phyloP scores from a whole-genome alignment of 1,140 invertebrate genomes.

The Microplitis demolitor region DNA sequence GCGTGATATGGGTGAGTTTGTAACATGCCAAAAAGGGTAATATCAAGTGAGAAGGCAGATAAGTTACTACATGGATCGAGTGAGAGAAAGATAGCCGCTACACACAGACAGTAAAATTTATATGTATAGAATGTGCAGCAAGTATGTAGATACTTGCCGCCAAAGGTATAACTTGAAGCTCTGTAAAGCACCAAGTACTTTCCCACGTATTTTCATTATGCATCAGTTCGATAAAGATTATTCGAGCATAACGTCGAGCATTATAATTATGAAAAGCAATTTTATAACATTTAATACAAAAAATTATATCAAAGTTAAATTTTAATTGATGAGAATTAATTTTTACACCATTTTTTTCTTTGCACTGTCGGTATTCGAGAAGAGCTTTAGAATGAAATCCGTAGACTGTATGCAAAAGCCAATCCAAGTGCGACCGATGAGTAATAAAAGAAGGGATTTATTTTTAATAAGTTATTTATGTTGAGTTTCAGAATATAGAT shows the following conservation, averaged over 20 bases:
- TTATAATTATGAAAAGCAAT: no score
- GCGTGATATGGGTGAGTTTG: conserved; percentile 35
- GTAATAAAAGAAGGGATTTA: no score
- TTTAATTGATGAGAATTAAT: no score
- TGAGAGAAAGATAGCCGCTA: background rate
- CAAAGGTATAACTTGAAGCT: conserved; percentile 12
- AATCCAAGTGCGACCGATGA: no score
- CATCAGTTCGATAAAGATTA: conserved; percentile 13
- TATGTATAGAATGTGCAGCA: background rate
- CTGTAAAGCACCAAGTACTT: conserved; percentile 3
- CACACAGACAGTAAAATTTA: background rate
- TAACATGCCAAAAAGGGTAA: conserved; percentile 17
- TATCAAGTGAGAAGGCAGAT: conserved; percentile 1
- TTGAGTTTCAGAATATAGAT: no score
- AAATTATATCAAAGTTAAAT: no score
- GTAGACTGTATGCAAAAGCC: no score
- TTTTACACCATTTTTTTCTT: no score
- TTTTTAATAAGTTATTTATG: no score
- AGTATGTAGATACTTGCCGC: background rate
- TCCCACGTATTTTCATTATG: conserved; percentile 6
- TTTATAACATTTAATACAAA: no score
- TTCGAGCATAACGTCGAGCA: background rate
- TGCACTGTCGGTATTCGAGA: no score
- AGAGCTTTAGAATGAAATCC: no score
- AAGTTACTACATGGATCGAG: background rate